A percentile compares a stretch with the other conserved stretches of the same genome.
Conservation (phyloP, 1,140 invertebrate species). For the Dufourea novaeangliae region DNA sequence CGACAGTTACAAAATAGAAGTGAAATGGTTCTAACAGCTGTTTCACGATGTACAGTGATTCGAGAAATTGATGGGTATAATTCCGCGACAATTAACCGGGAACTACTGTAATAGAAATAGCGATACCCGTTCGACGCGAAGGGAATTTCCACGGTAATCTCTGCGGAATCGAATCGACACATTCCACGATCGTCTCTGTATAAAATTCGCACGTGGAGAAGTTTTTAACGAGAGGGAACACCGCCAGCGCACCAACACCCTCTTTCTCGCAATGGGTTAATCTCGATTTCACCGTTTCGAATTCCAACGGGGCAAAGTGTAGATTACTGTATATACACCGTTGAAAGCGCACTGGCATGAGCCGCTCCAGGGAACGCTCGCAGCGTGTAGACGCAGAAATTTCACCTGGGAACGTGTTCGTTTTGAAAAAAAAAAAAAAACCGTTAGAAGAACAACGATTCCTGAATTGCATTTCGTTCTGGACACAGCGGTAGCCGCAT, state of each 20-base stretch:
- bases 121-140: too few species aligned
- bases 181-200: background rate
- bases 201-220: background rate
- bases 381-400: background rate
- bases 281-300: constrained; percentile 16
- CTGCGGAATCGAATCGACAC: too few species aligned
- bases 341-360: background rate
- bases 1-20: too few species aligned
- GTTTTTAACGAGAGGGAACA: background rate
- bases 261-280: background rate
- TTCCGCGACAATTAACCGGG: too few species aligned
- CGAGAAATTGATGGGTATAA: too few species aligned
- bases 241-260: background rate
- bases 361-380: background rate
- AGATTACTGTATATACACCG: too few species aligned
- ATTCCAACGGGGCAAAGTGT: constrained; percentile 20
- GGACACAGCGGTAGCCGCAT: constrained; percentile 22
- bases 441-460: background rate
- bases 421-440: background rate
- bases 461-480: constrained; percentile 32
- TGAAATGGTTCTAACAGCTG: too few species aligned
- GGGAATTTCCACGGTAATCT: too few species aligned
- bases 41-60: too few species aligned
- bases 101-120: too few species aligned
- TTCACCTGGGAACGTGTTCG: constrained; percentile 8